Base-by-base conservation (phyloP, 2,888 invertebrate species). In the Dugesia japonica region DNA sequence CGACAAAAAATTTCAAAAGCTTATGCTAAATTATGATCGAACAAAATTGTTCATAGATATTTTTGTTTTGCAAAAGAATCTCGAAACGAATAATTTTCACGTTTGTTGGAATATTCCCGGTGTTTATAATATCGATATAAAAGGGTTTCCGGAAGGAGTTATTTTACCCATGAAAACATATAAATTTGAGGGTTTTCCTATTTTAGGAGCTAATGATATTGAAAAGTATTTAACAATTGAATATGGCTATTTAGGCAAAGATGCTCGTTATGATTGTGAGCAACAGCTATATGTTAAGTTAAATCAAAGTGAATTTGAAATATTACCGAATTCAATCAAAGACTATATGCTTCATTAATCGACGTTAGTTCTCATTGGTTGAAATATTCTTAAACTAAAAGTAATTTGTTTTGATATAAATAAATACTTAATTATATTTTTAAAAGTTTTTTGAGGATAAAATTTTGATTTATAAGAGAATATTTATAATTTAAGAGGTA, bases 241-340 rank as follows among this genome's bases (percentile, higher is more conserved):
- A 28, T 75, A 75, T 28, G 75, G 75, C 26, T 75, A 75, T 26
- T 42, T 75, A 28, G 75, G 75, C 0, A 42, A 28, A 42, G 75
- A 75, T 71, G 74, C 74, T 28, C 42, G 42, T 15, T 75, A 75
- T 27, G 56, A 75, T 71, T 0, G 23, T 23, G 42, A 42, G 9
- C 15, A 23, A 9, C 56, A 71, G 1, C 13, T 75, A 26, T 75
- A 75, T 27, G 73, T 26, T 15, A 75, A 72, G 73, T 26, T 75
- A 1, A 20, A 20, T 28, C 9, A 72, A 7, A 20, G n/a, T 1
- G 27, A 27, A n/a, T 72, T 72, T 72, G 72, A 72, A 9, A n/a
- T 7, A n/a, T 31, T 72, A 15, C 72, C 72, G n/a, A 56, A 56
- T 4, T 1, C 4, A 1, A 56, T 56, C n/a, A 56, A 23, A 56